Conservation (phyloP, 1,140 invertebrate species). For the Stegodyphus mimosarum region DNA sequence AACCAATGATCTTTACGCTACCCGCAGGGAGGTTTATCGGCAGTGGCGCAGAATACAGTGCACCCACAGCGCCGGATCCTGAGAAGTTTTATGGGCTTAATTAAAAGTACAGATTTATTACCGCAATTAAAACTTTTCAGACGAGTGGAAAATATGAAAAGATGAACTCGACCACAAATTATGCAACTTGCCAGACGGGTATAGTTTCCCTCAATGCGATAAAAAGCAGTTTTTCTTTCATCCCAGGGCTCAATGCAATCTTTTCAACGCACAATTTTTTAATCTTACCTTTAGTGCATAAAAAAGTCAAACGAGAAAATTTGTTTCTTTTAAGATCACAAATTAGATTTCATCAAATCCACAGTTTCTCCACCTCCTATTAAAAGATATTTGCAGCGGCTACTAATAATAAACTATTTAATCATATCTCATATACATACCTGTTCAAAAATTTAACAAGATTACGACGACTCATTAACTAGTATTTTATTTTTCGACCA, state of each 20-base stretch:
- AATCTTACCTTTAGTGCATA: background rate
- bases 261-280: background rate
- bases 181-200: slow-evolving; percentile 57
- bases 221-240: slow-evolving; percentile 35
- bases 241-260: background rate
- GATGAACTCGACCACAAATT: slow-evolving; percentile 59
- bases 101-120: slow-evolving; percentile 61
- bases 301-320: background rate
- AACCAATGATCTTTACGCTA: slow-evolving; percentile 59
- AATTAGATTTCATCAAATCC: background rate
- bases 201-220: slow-evolving; percentile 49
- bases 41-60: slow-evolving; percentile 36
- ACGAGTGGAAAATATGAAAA: slow-evolving; percentile 62
- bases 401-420: too few relatives aligned
- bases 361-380: too few relatives aligned
- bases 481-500: too few relatives aligned
- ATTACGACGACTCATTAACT: too few relatives aligned
- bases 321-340: background rate
- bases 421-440: too few relatives aligned
- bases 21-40: slow-evolving; percentile 53
- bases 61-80: slow-evolving; percentile 36
- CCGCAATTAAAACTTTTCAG: slow-evolving; percentile 62
- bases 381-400: too few relatives aligned
- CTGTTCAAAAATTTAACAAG: too few relatives aligned
- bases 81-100: slow-evolving; percentile 60